Conservation (phyloP, 2,797 vertebrate genomes). For the Saguinus oedipus region DNA sequence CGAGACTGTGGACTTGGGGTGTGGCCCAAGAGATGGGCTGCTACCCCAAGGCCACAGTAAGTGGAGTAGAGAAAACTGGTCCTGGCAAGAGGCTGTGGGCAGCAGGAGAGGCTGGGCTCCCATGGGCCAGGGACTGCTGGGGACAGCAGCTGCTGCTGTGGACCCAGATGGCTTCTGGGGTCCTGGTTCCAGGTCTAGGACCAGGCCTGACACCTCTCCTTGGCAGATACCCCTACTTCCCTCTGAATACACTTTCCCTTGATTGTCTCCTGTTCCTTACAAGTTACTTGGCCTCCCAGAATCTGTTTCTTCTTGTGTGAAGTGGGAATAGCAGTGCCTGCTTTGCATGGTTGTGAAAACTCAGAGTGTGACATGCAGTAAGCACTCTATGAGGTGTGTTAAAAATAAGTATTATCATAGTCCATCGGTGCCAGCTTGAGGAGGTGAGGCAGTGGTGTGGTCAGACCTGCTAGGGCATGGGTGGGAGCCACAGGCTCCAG, state of each 20-base stretch:
- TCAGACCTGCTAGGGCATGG: not conserved
- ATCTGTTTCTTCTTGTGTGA: not conserved
- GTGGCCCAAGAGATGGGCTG: not conserved
- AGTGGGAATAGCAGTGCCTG: not conserved
- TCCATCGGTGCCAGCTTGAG: not conserved
- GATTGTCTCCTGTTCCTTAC: not conserved
- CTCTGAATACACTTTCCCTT: not conserved
- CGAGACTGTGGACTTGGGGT: not conserved
- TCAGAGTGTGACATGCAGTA: not conserved
- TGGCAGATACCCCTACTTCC: not conserved
- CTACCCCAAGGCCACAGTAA: no score
- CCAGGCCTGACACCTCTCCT: not conserved
- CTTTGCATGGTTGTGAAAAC: not conserved
- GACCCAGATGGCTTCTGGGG: not conserved
- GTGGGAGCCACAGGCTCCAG: not conserved
- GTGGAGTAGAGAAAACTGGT: not conserved
- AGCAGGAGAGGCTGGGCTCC: not conserved
- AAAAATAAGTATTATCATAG: not conserved
- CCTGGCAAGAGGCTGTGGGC: not conserved
- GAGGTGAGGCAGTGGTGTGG: not conserved
- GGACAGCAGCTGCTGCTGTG: not conserved
- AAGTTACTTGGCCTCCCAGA: not conserved
- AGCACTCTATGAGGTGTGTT: no score
- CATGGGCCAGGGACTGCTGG: not conserved
- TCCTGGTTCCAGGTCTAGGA: not conserved